Conservation (phyloP, 2,888 invertebrate species). For the Mythimna pallens region DNA sequence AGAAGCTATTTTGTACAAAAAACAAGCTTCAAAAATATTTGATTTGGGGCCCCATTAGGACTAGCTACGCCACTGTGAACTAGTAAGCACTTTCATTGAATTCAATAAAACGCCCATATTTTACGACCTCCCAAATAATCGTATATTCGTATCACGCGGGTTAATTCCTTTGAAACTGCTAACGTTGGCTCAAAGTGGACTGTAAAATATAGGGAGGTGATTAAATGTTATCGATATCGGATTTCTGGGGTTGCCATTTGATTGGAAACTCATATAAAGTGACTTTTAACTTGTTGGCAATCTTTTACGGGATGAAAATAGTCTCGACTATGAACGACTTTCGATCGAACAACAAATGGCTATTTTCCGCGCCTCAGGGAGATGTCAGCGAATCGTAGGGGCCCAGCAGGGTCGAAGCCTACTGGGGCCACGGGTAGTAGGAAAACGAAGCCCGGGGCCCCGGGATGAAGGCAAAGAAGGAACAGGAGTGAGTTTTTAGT, state of each 20-base stretch:
- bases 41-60: too few species aligned
- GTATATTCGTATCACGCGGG: constrained; percentile 60
- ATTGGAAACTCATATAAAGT: constrained; percentile 24
- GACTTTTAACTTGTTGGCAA: neutral
- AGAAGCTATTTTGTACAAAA: too few species aligned
- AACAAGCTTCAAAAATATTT: too few species aligned
- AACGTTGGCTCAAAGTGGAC: constrained; percentile 62
- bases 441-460: too few species aligned
- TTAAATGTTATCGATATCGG: constrained; percentile 63
- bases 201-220: constrained; percentile 69
- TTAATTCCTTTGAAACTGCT: constrained; percentile 61
- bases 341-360: too few species aligned
- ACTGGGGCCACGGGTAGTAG: too few species aligned
- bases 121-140: constrained; percentile 43
- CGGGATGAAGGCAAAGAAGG: too few species aligned
- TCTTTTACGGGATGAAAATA: neutral
- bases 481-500: too few species aligned
- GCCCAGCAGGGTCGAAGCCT: too few species aligned
- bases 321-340: neutral
- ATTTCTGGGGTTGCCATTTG: constrained; percentile 35
- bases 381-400: too few species aligned
- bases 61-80: neutral
- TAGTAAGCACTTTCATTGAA: constrained; percentile 46
- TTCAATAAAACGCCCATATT: constrained; percentile 57
- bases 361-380: too few species aligned